Evolutionary conservation across 92 coral and sea anemone genomes (phyloP).

Genomic region (Blastomussa wellsi): DNA sequence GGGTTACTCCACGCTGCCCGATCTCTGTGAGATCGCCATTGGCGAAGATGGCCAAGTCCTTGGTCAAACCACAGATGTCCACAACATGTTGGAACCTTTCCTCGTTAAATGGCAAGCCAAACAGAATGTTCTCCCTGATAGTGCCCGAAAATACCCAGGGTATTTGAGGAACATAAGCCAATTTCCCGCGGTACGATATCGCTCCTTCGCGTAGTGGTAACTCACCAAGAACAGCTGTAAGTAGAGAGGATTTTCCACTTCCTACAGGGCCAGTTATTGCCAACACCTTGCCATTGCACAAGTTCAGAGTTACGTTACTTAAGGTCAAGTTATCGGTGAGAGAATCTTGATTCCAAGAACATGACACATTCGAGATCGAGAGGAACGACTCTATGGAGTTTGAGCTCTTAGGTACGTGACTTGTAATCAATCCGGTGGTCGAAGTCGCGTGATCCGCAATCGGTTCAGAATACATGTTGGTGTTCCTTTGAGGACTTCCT

Average conservation of each 20-base stretch:
- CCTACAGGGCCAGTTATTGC: conserved; percentile 31
- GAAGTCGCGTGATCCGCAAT: too few relatives aligned
- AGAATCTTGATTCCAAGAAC: conserved; percentile 11
- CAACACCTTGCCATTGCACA: neutral
- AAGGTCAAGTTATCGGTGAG: neutral
- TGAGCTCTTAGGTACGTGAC: neutral
- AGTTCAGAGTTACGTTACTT: neutral
- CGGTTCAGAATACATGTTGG: too few relatives aligned
- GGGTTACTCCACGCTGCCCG: conserved; percentile 30
- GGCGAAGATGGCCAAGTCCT: conserved; percentile 9
- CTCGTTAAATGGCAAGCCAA: conserved; percentile 16
- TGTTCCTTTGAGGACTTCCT: neutral
- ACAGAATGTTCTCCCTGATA: conserved; percentile 31
- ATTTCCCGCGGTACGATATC: conserved; percentile 14
- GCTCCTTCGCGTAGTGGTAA: neutral
- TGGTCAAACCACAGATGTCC: conserved; percentile 3
- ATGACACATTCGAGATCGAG: neutral
- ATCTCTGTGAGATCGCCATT: conserved; percentile 22
- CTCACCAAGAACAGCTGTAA: conserved; percentile 22
- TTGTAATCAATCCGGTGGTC: too few relatives aligned
- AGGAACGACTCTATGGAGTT: neutral
- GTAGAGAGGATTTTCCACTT: conserved; percentile 28
- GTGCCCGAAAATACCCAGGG: conserved; percentile 32
- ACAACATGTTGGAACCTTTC: conserved; percentile 20
- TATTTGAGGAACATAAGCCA: conserved; percentile 27